phyloP scores from a whole-genome alignment of 2,113 vertebrate species.

The Gymnarchus niloticus region DNA sequence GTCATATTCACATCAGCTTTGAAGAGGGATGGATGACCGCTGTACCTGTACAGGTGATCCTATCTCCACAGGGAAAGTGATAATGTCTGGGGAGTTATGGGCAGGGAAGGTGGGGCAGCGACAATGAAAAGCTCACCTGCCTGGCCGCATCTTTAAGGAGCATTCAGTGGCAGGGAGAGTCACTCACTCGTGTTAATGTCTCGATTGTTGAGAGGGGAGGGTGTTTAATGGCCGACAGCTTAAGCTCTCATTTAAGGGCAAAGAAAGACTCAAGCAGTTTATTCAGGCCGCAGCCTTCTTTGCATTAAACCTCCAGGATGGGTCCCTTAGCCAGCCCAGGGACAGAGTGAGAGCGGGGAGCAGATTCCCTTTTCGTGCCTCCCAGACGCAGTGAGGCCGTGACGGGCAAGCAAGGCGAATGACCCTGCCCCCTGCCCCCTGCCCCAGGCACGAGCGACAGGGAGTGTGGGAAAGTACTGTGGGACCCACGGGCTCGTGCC shows the following conservation, averaged over 20 bases:
- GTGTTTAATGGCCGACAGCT: constrained; percentile 63
- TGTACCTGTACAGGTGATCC: constrained; percentile 19
- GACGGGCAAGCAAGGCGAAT: background rate
- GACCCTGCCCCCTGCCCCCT: background rate
- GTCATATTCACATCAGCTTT: background rate
- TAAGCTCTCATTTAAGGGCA: constrained; percentile 56
- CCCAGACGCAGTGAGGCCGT: constrained; percentile 33
- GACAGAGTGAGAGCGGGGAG: constrained; percentile 30
- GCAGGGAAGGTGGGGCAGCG: constrained; percentile 37
- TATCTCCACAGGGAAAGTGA: background rate
- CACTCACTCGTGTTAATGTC: constrained; percentile 70
- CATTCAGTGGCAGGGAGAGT: constrained; percentile 49
- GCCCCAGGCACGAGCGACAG: background rate
- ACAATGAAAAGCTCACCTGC: constrained; percentile 59
- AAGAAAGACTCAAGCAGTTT: constrained; percentile 22
- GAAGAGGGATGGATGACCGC: background rate
- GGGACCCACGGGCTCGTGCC: background rate
- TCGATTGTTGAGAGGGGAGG: constrained; percentile 57
- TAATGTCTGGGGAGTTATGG: background rate
- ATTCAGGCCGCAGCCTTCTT: constrained; percentile 10
- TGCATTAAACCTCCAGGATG: background rate
- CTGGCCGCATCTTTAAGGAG: constrained; percentile 27
- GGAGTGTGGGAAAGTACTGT: background rate
- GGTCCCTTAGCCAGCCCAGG: constrained; percentile 17
- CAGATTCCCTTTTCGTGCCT: constrained; percentile 18